These are phyloP conservation scores for Mimachlamys varia DNA, from an alignment of 2,888 invertebrate species.

Conservation along the genomic window DNA sequence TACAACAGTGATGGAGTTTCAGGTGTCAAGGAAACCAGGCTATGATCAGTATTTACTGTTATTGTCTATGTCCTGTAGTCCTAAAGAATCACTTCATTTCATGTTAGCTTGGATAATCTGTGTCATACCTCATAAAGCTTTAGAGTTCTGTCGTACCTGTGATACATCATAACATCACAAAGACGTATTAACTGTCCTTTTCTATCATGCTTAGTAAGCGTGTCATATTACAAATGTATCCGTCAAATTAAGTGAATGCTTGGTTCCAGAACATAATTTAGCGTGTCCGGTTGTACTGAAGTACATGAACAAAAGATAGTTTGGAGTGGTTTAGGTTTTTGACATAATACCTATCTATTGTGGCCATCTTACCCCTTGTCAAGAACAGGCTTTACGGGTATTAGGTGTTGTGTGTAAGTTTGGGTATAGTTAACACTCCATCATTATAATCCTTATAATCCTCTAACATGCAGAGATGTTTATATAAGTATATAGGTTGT, in stretches of 20 bases:
- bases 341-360: not conserved
- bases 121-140: not conserved
- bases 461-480: not conserved
- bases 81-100: not conserved
- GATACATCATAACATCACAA: not conserved
- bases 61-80: too few relatives aligned
- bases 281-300: not conserved
- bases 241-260: not conserved
- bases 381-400: not conserved
- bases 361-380: not conserved
- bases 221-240: slow-evolving; percentile 17
- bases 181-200: not conserved
- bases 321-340: not conserved
- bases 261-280: not conserved
- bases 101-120: not conserved
- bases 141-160: not conserved
- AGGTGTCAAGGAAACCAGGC: too few relatives aligned
- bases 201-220: not conserved
- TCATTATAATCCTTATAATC: not conserved
- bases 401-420: not conserved
- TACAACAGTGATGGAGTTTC: too few relatives aligned
- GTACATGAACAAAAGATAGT: slow-evolving; percentile 10
- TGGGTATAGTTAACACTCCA: not conserved
- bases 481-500: not conserved
- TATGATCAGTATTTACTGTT: too few relatives aligned